Base-by-base conservation (phyloP, 2,797 vertebrate species). In the Podargus strigoides region DNA sequence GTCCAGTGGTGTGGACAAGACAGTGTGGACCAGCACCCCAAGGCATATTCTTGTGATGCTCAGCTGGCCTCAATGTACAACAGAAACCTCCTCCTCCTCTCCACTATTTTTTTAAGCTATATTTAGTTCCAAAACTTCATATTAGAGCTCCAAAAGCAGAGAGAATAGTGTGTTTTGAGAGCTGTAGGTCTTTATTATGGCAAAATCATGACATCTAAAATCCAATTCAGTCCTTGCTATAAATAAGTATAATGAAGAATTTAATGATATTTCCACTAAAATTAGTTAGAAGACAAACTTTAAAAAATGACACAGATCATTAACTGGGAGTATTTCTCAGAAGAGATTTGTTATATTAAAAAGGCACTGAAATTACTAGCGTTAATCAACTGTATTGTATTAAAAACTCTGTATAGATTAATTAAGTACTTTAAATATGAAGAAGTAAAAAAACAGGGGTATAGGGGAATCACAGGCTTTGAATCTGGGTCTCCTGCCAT, bases 331-430 rank as follows among this genome's bases (percentile, higher is more conserved):
- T 94, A 97, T 95, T 95, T 96, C 94, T 97, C 97, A 94, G 90
- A 89, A 97, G 97, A 97, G 94, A 97, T 96, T 96, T 96, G 90
- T 97, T 96, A 90, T 94, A 95, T 94, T 97, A 97, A 97, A 97
- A 97, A 97, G 95, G 85, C 93, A 93, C 87, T 56, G 73, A 94
- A 94, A 98, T 96, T 96, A 90, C 96, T 85, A 90, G 72, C 34
- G 85, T 94, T 97, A 96, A 98, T 97, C 96, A 97, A 96, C 92
- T 96, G 47, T 95, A 96, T 95, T 97, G 89, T 94, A 96, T 96
- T 97, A 94, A 97, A 95, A 95, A 81, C 90, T 94, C 93, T 94
- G 82, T 67, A 44, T 93, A 95, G 94, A 97, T 97, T 97, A 97
- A 98, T 97, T 97, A 97, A 97, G 76, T 75, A 63, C 70, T 90